Conservation (phyloP, 2,888 invertebrate genomes). For the Drosophila fungiperda region DNA sequence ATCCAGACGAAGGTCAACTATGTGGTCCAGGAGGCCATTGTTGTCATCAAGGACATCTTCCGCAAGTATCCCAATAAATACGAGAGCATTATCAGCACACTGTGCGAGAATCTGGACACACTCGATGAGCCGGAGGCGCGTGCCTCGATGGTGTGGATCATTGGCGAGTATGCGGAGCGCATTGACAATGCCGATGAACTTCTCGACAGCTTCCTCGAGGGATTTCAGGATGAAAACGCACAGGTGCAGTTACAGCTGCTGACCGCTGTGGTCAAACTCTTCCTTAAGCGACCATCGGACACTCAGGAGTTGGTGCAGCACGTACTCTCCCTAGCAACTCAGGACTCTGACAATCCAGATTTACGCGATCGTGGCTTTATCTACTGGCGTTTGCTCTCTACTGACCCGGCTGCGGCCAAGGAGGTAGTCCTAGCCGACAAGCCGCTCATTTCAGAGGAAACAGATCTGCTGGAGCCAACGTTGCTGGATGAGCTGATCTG, state of each 20-base stretch:
- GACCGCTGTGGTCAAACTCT: constrained; percentile 99
- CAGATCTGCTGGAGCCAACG: constrained; percentile 98
- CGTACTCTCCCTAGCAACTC: constrained; percentile 94
- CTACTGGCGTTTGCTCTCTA: constrained; percentile 99
- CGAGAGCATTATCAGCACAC: constrained; percentile 99
- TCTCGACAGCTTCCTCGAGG: constrained; percentile 98
- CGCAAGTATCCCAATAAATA: constrained; percentile 99
- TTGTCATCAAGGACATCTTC: constrained; percentile 99
- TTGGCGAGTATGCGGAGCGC: constrained; percentile 99
- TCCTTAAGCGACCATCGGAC: constrained; percentile 98
- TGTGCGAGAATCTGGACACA: constrained; percentile 99
- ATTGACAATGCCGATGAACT: constrained; percentile 99
- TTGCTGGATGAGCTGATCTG: constrained; percentile 98
- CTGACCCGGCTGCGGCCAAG: constrained; percentile 99
- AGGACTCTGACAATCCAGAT: constrained; percentile 99
- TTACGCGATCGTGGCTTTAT: constrained; percentile 99
- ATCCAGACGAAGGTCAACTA: constrained; percentile 99
- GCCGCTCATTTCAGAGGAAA: constrained; percentile 99
- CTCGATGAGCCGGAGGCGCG: constrained; percentile 99
- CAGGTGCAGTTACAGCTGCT: constrained; percentile 98
- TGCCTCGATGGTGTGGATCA: constrained; percentile 98
- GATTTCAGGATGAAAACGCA: constrained; percentile 98
- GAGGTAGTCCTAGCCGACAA: constrained; percentile 99
- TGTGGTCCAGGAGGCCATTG: constrained; percentile 99
- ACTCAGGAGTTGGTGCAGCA: constrained; percentile 99